These are phyloP conservation scores for Serinus canaria DNA, from an alignment of 2,113 vertebrate genomes.

Conservation along the genomic window DNA sequence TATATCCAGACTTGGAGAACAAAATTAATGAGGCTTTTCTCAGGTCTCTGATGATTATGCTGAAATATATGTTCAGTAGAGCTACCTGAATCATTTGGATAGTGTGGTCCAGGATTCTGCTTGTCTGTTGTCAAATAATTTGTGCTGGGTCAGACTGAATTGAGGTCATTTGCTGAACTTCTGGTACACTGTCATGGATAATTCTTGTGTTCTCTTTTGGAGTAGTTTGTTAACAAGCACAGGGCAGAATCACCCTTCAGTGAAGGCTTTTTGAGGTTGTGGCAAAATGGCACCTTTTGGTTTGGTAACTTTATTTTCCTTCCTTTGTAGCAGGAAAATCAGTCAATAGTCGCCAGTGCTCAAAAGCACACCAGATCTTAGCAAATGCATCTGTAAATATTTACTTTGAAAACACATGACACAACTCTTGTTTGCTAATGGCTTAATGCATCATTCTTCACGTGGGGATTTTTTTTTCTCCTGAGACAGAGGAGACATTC, in stretches of 20 bases:
- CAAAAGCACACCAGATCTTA: neutral
- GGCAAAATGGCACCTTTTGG: neutral
- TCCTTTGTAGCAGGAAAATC: neutral
- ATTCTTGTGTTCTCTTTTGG: neutral
- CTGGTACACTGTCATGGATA: neutral
- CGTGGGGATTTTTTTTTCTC: neutral
- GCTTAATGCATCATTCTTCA: neutral
- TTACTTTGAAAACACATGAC: neutral
- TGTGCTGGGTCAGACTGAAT: neutral
- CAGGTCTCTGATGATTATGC: neutral
- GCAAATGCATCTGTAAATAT: neutral
- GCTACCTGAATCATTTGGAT: neutral
- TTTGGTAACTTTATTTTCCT: neutral
- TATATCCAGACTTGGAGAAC: neutral
- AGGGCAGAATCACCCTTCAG: neutral
- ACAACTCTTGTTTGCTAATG: neutral
- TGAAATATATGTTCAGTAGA: neutral
- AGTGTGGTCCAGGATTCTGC: neutral
- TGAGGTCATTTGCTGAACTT: neutral
- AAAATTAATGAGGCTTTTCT: neutral
- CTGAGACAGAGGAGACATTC: neutral
- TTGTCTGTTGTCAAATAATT: neutral
- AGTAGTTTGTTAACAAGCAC: neutral
- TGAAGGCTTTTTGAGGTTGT: neutral
- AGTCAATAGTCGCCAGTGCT: neutral